Evolutionary conservation across 2,797 vertebrate species (phyloP).

Genomic region (Lepilemur ruficaudatus): DNA sequence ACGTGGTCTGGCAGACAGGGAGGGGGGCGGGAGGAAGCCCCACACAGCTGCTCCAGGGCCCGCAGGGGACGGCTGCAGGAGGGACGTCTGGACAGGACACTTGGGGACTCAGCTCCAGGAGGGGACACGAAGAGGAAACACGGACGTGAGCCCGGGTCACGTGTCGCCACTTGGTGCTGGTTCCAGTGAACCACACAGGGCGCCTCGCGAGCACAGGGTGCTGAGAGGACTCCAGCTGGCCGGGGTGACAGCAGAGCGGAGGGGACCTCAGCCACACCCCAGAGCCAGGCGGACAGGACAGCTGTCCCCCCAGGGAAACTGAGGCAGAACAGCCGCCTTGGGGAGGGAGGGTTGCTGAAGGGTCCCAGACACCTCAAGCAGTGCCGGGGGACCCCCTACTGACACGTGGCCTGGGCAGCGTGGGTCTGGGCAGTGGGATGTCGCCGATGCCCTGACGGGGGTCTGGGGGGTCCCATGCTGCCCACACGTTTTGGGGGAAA

Average conservation of each 20-base stretch:
- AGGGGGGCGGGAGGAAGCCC: background rate
- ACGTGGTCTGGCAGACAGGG: no score
- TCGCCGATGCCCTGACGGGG: background rate
- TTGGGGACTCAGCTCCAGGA: background rate
- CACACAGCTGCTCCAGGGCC: background rate
- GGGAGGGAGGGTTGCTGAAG: no score
- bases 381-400: background rate
- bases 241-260: no score
- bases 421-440: background rate
- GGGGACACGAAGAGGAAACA: background rate
- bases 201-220: background rate
- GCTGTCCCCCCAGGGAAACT: background rate
- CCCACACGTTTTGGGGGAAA: background rate
- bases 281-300: background rate
- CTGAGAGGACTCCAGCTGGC: rapidly evolving
- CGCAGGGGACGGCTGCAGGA: background rate
- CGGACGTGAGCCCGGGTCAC: background rate
- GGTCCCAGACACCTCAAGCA: background rate
- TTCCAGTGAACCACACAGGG: background rate
- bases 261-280: background rate
- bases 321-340: rapidly evolving
- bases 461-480: background rate
- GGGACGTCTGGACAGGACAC: background rate
- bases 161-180: rapidly evolving
- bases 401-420: rapidly evolving